Evolutionary conservation across 1,140 invertebrate genomes (phyloP), one percentile per base, ranked within the genome.

Genomic region (Hylaeus volcanicus): DNA sequence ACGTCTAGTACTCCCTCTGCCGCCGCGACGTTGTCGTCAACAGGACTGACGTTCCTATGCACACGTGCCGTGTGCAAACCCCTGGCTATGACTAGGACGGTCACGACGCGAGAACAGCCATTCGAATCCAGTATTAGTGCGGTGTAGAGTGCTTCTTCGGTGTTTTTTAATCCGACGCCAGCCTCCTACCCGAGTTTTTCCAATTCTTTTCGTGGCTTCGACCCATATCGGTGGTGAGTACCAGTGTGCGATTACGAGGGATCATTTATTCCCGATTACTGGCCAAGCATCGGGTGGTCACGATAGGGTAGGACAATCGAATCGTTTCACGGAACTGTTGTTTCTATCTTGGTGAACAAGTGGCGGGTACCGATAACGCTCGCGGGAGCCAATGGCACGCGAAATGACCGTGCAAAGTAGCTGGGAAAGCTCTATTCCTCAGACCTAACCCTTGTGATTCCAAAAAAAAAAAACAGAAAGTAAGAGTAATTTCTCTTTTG

Each of bases 51-150:
- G 91, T 91, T 90, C 84, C 85, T 84, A 86, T 89, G 89, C 90
- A 92, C 89, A 92, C 89, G 93, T 92, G 93, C 93, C 93, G 93
- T 93, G 93, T 93, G 93, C 93, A 93, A 93, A 93, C 84, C 79
- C 88, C 86, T 65, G 90, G 83, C 84, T 92, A 93, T 93, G 93
- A 93, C 93, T 93, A 93, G 93, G 91, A 90, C 91, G 89, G 74
- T 83, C 89, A 84, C 92, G 90, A 81, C 87, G 88, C 90, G 87
- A 83, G 90, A 89, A 89, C 87, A 89, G 90, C 88, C 93, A 93
- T 93, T 93, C 93, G 92, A 93, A 93, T 92, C 92, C 92, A 93
- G 92, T 93, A 93, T 93, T 93, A 93, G 93, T 93, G 92, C 91
- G 92, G 90, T 91, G 87, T 89, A 87, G 85, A 90, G 88, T 89